Conservation (phyloP, 2,797 vertebrate species). For the Tapera naevia region DNA sequence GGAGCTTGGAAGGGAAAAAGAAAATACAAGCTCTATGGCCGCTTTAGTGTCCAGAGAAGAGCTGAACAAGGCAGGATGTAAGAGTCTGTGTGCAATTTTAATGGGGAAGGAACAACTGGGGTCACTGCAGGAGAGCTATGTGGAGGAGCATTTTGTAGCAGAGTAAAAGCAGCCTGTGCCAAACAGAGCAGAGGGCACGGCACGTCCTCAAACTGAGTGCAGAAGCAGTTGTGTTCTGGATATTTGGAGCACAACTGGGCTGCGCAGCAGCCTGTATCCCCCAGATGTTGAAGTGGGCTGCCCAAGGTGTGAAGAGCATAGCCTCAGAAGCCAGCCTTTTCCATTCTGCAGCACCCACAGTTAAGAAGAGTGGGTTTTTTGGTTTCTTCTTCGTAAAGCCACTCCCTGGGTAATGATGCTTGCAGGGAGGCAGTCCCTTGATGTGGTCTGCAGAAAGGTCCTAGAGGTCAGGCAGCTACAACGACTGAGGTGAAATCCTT, state of each 20-base stretch:
- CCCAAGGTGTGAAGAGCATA: not conserved
- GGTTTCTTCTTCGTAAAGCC: not conserved
- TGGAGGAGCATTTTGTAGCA: not conserved
- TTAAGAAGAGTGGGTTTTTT: not conserved
- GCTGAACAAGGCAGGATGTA: not conserved
- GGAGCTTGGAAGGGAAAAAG: not conserved
- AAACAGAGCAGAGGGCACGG: not conserved
- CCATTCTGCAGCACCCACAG: not conserved
- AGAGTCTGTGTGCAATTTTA: not conserved
- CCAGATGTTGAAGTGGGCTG: rapidly evolving
- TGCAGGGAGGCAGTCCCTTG: not conserved
- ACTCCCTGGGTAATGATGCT: not conserved
- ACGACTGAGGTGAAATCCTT: not conserved
- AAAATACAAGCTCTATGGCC: not conserved
- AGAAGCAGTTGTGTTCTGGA: not conserved
- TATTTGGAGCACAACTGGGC: rapidly evolving
- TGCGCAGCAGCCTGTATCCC: rapidly evolving
- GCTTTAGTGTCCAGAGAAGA: not conserved
- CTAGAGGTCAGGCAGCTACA: not conserved
- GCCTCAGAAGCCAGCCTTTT: not conserved
- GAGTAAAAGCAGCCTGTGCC: not conserved
- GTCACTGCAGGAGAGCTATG: not conserved
- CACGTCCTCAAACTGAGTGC: rapidly evolving
- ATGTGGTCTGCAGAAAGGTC: not conserved
- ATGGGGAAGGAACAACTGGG: not conserved